Conservation (phyloP, 2,797 vertebrate species). For the Catostomus latipinnis region DNA sequence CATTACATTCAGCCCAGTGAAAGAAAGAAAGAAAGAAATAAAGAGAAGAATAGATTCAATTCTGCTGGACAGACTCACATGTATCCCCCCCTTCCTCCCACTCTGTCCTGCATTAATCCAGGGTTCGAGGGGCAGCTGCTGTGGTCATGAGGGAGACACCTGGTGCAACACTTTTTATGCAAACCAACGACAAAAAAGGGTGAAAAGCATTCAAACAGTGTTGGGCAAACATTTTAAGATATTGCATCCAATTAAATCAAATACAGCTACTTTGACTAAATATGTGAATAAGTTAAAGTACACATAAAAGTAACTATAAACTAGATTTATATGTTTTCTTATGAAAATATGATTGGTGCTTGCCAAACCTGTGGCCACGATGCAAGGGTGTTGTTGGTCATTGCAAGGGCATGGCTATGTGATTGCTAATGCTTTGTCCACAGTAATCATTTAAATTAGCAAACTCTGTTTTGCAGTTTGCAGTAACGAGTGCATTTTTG, state of each 20-base stretch:
- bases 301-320: neutral
- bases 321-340: neutral
- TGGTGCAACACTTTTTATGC: slow-evolving; percentile 50
- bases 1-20: slow-evolving; percentile 73
- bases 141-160: slow-evolving; percentile 58
- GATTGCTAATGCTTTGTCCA: neutral
- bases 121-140: slow-evolving; percentile 60
- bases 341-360: neutral
- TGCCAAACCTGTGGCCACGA: neutral
- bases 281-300: neutral
- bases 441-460: too few relatives aligned
- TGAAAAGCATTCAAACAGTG: slow-evolving; percentile 19
- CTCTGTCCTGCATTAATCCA: slow-evolving; percentile 68
- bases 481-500: too few relatives aligned
- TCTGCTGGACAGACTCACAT: slow-evolving; percentile 64
- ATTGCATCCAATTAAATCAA: neutral
- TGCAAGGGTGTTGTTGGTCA: neutral
- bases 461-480: too few relatives aligned
- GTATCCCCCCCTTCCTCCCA: slow-evolving; percentile 48
- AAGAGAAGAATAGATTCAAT: slow-evolving; percentile 75
- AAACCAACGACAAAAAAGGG: slow-evolving; percentile 5
- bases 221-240: neutral
- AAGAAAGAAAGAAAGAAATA: slow-evolving; percentile 60
- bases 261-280: neutral
- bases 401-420: too few relatives aligned